Conservation (phyloP, 2,888 invertebrate species). For the Lochmaea crataegi region DNA sequence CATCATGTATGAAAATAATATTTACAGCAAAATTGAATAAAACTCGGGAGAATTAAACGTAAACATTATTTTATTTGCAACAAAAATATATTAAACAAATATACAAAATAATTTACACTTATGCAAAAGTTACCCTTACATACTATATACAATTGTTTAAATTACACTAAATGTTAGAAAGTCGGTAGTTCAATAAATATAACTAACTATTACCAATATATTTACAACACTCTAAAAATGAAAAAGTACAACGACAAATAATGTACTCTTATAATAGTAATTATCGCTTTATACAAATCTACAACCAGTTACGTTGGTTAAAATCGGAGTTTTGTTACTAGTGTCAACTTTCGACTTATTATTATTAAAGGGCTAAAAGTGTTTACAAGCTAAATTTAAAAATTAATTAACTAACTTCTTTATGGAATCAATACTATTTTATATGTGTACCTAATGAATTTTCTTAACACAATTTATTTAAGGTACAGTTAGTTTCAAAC, state of each 20-base stretch:
- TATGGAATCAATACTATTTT: too few species aligned
- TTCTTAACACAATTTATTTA: too few species aligned
- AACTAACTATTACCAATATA: background rate
- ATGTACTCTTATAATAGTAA: background rate
- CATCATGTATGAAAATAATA: background rate
- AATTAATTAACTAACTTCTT: too few species aligned
- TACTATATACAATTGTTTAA: constrained; percentile 35
- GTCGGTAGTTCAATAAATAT: constrained; percentile 9
- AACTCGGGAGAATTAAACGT: constrained; percentile 4
- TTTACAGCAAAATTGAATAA: background rate
- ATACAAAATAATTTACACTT: constrained; percentile 45
- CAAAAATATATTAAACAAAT: constrained; percentile 46
- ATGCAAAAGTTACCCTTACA: constrained; percentile 32
- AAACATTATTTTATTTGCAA: constrained; percentile 41
- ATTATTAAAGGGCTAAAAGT: too few species aligned
- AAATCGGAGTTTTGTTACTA: background rate
- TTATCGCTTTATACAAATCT: background rate
- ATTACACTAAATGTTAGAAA: constrained; percentile 20
- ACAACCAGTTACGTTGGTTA: background rate
- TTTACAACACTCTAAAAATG: constrained; percentile 8
- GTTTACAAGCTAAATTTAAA: too few species aligned
- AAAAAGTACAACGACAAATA: background rate
- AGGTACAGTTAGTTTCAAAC: too few species aligned
- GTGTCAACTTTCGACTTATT: too few species aligned
- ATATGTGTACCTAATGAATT: too few species aligned